Evolutionary conservation across 2,888 invertebrate genomes (phyloP).

Genomic region (Troglohyphantes excavatus): DNA sequence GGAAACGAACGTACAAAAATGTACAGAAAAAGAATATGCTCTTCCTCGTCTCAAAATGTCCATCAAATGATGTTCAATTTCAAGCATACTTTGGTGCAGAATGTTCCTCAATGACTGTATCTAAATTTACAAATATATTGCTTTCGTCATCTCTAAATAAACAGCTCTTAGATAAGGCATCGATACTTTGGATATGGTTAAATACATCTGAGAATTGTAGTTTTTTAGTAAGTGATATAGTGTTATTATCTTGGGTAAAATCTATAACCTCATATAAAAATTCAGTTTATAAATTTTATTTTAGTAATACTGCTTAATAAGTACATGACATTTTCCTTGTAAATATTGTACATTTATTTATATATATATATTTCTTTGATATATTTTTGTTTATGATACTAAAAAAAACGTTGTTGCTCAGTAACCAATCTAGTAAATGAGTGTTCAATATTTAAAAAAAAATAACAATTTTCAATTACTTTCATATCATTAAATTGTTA

Average conservation of each 20-base stretch:
- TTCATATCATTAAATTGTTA: no score
- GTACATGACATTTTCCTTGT: no score
- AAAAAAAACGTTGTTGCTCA: no score
- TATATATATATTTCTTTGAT: no score
- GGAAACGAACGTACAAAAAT: slow-evolving; percentile 2
- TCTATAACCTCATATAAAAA: background rate
- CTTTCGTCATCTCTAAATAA: slow-evolving; percentile 42
- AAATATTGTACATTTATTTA: no score
- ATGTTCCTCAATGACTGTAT: background rate
- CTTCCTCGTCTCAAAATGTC: slow-evolving; percentile 56
- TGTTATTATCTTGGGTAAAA: no score
- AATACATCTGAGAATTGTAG: slow-evolving; percentile 27
- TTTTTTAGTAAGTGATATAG: slow-evolving; percentile 26
- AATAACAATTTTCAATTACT: no score
- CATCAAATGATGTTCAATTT: slow-evolving; percentile 8
- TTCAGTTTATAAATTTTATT: background rate
- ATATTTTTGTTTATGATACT: no score
- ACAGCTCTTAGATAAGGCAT: slow-evolving; percentile 34
- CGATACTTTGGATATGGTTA: slow-evolving; percentile 56
- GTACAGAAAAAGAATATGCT: slow-evolving; percentile 38
- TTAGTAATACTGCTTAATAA: background rate
- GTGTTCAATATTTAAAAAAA: no score
- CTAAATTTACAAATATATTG: slow-evolving; percentile 30
- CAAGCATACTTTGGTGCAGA: slow-evolving; percentile 54
- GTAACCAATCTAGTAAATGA: no score